Conservation (phyloP, 2,888 invertebrate species). For the Tachina grossa region DNA sequence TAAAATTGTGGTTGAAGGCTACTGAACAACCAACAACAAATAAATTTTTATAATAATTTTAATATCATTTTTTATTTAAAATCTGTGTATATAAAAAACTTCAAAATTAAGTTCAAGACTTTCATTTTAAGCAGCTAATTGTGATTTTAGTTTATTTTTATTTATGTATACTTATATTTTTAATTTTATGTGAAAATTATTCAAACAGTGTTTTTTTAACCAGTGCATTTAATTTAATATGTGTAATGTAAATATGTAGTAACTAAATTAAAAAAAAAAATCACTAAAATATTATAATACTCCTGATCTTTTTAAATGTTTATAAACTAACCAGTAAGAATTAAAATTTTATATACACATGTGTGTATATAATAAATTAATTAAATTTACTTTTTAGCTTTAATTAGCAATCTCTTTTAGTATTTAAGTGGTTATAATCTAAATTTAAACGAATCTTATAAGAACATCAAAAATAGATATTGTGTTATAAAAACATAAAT, state of each 20-base stretch:
- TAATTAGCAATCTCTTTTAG: slow-evolving; percentile 65
- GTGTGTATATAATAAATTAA: slow-evolving; percentile 16
- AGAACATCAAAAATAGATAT: slow-evolving; percentile 35
- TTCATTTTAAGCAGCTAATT: slow-evolving; percentile 66
- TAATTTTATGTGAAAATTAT: slow-evolving; percentile 9
- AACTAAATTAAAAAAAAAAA: slow-evolving; percentile 15
- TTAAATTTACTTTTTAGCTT: slow-evolving; percentile 63
- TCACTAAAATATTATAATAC: neutral
- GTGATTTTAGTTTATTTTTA: slow-evolving; percentile 71
- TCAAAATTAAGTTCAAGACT: slow-evolving; percentile 15
- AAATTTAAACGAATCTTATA: slow-evolving; percentile 45
- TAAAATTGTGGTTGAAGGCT: too few relatives aligned
- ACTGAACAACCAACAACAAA: too few relatives aligned
- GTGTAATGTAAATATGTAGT: slow-evolving; percentile 37
- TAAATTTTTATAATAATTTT: neutral
- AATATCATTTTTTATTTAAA: slow-evolving; percentile 3
- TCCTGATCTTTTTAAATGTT: slow-evolving; percentile 36
- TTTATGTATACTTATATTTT: slow-evolving; percentile 15
- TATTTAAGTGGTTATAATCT: slow-evolving; percentile 53
- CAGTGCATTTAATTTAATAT: slow-evolving; percentile 66
- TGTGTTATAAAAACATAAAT: slow-evolving; percentile 54
- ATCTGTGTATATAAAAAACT: slow-evolving; percentile 27
- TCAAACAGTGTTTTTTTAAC: slow-evolving; percentile 23
- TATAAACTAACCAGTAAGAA: slow-evolving; percentile 28
- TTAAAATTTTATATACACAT: slow-evolving; percentile 2